A percentile compares a stretch with the other conserved stretches of the same genome.
These are phyloP conservation scores for Timema podura DNA, from an alignment of 2,888 invertebrate species.

Conservation along the genomic window DNA sequence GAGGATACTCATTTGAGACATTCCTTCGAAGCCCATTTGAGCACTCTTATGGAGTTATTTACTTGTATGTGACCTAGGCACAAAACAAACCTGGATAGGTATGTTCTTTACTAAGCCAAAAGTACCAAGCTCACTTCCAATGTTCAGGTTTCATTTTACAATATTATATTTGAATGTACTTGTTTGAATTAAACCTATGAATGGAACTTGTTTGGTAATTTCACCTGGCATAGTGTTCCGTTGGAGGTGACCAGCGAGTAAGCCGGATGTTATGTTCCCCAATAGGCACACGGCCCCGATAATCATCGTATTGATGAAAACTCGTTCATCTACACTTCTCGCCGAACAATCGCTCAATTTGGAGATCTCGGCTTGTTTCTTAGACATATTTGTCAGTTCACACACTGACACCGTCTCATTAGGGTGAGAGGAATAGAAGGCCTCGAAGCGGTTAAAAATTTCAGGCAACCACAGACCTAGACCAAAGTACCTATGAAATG, in stretches of 20 bases:
- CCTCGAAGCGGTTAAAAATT: constrained; percentile 58
- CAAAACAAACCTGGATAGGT: no score
- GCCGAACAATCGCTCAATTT: constrained; percentile 42
- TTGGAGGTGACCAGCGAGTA: constrained; percentile 47
- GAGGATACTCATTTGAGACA: no score
- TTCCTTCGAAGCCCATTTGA: no score
- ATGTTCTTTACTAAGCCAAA: no score
- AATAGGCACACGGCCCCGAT: constrained; percentile 62
- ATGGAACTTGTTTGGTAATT: not conserved
- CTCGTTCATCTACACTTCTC: constrained; percentile 53
- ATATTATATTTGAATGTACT: no score
- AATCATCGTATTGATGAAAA: constrained; percentile 62
- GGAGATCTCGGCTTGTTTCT: not conserved
- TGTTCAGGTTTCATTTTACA: no score
- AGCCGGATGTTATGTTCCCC: constrained; percentile 61
- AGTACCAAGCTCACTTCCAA: no score
- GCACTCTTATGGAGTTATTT: no score
- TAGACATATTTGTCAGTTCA: constrained; percentile 41
- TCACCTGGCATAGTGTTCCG: constrained; percentile 43
- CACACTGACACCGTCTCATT: constrained; percentile 50
- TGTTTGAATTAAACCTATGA: no score
- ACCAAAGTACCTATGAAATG: constrained; percentile 57
- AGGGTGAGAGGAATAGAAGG: constrained; percentile 42
- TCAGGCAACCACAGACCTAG: constrained; percentile 74
- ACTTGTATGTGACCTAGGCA: no score